These are phyloP conservation scores for Dolomedes plantarius DNA, from an alignment of 2,888 invertebrate genomes.

Conservation along the genomic window DNA sequence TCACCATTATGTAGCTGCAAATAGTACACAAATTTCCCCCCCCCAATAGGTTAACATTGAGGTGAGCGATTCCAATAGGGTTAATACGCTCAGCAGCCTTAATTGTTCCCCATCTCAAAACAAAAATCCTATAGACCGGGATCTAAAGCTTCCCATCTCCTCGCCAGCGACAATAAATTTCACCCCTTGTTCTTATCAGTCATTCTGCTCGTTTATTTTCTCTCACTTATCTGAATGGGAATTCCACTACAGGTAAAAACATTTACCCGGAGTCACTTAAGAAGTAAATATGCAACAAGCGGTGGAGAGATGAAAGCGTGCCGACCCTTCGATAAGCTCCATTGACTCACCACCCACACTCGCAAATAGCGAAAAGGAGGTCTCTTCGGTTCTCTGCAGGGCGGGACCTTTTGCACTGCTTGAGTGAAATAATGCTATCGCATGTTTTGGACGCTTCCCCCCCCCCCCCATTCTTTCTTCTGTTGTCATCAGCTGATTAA, in stretches of 20 bases:
- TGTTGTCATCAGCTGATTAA: constrained; percentile 58
- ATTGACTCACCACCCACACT: constrained; percentile 61
- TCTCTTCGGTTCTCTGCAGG: constrained; percentile 12
- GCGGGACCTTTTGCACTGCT: constrained; percentile 48
- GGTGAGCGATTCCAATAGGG: no score
- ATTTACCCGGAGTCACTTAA: neutral
- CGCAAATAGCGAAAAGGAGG: constrained; percentile 46
- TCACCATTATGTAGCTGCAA: no score
- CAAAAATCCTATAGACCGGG: no score
- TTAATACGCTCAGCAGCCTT: no score
- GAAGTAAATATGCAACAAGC: constrained; percentile 10
- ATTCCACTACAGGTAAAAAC: neutral
- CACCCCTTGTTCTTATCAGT: neutral
- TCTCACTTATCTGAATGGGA: neutral
- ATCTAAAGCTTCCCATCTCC: no score
- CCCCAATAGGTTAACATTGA: no score
- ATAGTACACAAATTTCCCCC: no score
- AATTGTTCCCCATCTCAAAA: no score
- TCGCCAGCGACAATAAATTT: no score
- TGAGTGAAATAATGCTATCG: constrained; percentile 63
- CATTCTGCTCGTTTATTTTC: neutral
- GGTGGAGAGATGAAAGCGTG: constrained; percentile 39
- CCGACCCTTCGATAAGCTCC: constrained; percentile 60
- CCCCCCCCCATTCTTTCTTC: constrained; percentile 14
- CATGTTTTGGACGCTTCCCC: constrained; percentile 2